Conservation (phyloP, 2,888 invertebrate species). For the Smittia aterrima region DNA sequence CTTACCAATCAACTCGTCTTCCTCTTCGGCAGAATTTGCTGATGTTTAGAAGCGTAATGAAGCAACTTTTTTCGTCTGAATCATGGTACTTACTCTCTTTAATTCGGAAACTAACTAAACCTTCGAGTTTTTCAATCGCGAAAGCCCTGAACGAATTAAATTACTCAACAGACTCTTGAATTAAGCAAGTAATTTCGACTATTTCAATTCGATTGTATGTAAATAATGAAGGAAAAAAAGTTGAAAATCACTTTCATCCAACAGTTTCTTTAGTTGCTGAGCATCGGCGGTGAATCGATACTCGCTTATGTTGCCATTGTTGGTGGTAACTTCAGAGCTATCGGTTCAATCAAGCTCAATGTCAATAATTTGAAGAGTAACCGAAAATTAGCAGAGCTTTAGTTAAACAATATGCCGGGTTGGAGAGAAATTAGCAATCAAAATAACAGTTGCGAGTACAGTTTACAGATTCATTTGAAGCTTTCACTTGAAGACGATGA, state of each 20-base stretch:
- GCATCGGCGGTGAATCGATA: conserved; percentile 10
- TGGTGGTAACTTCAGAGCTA: not conserved
- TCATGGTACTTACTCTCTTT: not conserved
- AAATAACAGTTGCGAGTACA: not conserved
- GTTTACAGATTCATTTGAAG: not conserved
- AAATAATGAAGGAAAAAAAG: conserved; percentile 25
- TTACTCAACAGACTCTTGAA: conserved; percentile 14
- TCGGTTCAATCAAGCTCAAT: conserved; percentile 29
- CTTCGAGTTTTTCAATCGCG: not conserved
- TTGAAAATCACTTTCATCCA: conserved; percentile 23
- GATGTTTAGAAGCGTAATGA: conserved; percentile 9
- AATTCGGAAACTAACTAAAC: no score
- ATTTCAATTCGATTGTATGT: conserved; percentile 32
- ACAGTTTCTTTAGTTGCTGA: not conserved
- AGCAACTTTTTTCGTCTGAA: not conserved
- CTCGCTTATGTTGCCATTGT: conserved; percentile 2
- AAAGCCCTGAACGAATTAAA: not conserved
- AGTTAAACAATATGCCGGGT: not conserved
- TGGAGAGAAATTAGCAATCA: not conserved
- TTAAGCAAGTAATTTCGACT: conserved; percentile 36
- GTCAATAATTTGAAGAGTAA: conserved; percentile 16
- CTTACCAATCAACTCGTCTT: conserved; percentile 5
- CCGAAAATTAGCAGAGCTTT: conserved; percentile 2
- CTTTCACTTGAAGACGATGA: not conserved
- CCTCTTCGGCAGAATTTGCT: not conserved